These are phyloP conservation scores for Drosophila pallidifrons DNA, from an alignment of 1,140 invertebrate genomes.

Conservation along the genomic window DNA sequence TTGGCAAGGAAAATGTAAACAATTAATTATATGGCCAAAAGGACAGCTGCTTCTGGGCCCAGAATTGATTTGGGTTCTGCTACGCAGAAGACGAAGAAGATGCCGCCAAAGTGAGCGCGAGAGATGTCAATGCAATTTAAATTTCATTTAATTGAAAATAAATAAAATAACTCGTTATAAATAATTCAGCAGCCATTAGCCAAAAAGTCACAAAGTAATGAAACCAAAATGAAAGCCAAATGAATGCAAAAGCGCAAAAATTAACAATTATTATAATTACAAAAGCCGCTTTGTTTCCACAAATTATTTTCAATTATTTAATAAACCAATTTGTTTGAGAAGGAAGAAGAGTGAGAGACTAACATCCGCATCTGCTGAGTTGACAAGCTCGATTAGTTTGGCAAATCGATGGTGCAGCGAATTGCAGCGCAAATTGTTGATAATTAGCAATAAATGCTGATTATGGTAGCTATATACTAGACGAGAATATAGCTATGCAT, in stretches of 20 bases:
- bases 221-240: neutral
- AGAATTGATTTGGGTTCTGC: conserved; percentile 22
- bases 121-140: conserved; percentile 65
- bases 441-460: conserved; percentile 53
- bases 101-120: neutral
- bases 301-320: conserved; percentile 1
- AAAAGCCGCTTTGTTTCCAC: neutral
- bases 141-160: conserved; percentile 69
- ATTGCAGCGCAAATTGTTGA: conserved; percentile 68
- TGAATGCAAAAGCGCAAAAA: neutral
- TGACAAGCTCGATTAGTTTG: conserved; percentile 32
- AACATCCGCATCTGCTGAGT: conserved; percentile 21
- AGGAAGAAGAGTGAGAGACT: neutral
- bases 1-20: conserved; percentile 61
- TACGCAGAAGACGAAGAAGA: neutral
- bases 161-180: conserved; percentile 58
- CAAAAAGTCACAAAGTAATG: neutral
- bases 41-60: conserved; percentile 55
- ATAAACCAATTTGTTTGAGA: neutral
- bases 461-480: conserved; percentile 28
- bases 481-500: neutral
- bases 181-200: conserved; percentile 47
- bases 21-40: conserved; percentile 73
- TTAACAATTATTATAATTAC: neutral
- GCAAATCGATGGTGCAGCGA: conserved; percentile 36